Evolutionary conservation across 1,140 invertebrate species (phyloP).

Genomic region (Planococcus citri): DNA sequence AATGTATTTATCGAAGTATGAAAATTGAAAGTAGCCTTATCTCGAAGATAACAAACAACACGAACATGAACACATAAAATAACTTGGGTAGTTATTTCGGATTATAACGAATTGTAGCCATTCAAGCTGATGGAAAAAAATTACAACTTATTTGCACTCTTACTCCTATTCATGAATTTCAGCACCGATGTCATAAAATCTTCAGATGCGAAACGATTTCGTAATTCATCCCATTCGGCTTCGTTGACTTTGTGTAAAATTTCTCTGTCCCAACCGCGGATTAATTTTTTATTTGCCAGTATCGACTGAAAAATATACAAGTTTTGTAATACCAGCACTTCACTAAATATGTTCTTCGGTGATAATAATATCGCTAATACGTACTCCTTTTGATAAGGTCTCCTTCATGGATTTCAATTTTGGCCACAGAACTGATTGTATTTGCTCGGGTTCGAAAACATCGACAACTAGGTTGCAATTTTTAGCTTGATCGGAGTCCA

Average conservation of each 20-base stretch:
- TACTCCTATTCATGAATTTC: neutral
- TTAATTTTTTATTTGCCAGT: neutral
- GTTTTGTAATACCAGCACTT: too few relatives aligned
- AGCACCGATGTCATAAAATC: neutral
- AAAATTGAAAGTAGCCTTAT: too few relatives aligned
- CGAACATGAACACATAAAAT: too few relatives aligned
- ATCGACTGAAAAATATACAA: slow-evolving; percentile 9
- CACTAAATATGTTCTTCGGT: too few relatives aligned
- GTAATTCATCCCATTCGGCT: neutral
- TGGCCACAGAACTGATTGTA: neutral
- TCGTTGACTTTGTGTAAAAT: neutral
- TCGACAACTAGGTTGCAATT: neutral
- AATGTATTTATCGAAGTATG: too few relatives aligned
- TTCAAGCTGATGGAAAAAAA: too few relatives aligned
- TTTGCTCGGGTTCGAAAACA: neutral
- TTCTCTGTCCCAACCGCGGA: neutral
- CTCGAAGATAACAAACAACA: too few relatives aligned
- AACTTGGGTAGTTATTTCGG: too few relatives aligned
- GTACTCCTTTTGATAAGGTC: neutral
- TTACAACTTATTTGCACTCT: neutral
- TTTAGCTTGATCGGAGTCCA: neutral
- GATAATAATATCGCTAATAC: too few relatives aligned
- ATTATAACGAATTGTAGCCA: too few relatives aligned
- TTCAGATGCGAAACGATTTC: neutral
- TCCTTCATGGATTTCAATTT: neutral